Percentiles rank a stretch among this genome's conserved stretches.
These are phyloP conservation scores for Barbus barbus DNA, from an alignment of 2,113 vertebrate species.

Conservation along the genomic window DNA sequence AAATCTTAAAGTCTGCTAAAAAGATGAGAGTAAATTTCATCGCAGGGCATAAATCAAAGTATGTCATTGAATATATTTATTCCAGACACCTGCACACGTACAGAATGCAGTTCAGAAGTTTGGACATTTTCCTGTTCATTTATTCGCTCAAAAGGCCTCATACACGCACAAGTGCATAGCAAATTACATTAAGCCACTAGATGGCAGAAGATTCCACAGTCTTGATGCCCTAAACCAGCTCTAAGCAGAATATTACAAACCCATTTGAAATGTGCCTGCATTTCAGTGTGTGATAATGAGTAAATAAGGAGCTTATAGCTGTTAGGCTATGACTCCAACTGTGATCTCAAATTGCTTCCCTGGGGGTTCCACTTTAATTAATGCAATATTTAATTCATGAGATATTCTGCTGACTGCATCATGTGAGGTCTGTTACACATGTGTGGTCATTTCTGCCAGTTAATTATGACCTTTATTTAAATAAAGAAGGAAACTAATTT, in stretches of 20 bases:
- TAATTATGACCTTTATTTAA: conserved; percentile 13
- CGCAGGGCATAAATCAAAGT: too few species aligned
- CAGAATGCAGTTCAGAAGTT: background rate
- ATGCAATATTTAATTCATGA: conserved; percentile 37
- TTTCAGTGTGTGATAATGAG: background rate
- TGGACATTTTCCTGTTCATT: background rate
- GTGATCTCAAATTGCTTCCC: conserved; percentile 13
- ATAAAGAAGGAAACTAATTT: background rate
- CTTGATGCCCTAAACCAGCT: background rate
- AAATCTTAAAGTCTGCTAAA: too few species aligned
- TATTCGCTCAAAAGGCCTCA: background rate
- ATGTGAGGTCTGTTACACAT: background rate
- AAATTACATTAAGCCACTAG: conserved; percentile 18
- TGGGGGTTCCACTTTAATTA: conserved; percentile 15
- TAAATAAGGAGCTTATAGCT: background rate
- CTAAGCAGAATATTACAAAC: background rate
- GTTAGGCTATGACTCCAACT: conserved; percentile 7
- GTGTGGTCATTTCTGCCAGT: conserved; percentile 4
- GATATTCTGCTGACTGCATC: conserved; percentile 19
- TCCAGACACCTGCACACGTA: background rate
- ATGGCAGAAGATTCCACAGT: conserved; percentile 18
- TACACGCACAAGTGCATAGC: background rate
- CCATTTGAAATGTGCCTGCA: background rate
- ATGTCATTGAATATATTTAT: background rate
- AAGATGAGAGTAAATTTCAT: too few species aligned